Base-by-base conservation (phyloP, 35 echinoderm and acorn worm species). In the Holothuria glaberrima region DNA sequence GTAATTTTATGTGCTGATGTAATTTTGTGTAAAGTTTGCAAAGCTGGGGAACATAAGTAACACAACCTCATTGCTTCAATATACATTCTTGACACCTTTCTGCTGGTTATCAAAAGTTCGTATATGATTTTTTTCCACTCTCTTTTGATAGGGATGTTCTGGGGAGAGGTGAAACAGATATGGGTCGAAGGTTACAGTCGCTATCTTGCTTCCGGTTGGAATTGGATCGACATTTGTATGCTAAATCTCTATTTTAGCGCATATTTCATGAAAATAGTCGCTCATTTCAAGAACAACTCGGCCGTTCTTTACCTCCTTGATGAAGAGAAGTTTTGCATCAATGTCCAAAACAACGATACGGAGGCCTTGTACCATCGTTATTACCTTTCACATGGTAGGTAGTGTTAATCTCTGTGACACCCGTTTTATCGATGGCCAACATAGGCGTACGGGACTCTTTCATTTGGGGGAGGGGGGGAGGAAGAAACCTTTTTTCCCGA, bases 181-280 rank as follows among this genome's bases (percentile, higher is more conserved):
- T 99, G 94, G 91, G 85, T 65, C 18, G 97, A 99, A 88, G 97
- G 97, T 6, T 83, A 67, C 58, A 58, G 77, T 6, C 88, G 52
- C 17, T 99, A 99, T 59, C 71, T 99, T 38, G 48, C 93, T 19
- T 99, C 97, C 0, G 83, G 86, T 22, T 99, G 97, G 97, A 99
- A 99, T 58, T 93, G 93, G 90, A 59, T 99, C 9, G 97, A 99
- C 32, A 95, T 99, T n/a, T 89, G 86, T 58, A 99, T 99, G 97
- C 67, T 99, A 35, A 99, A 95, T 63, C 75, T 99, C 6, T 99
- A 99, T 54, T 36, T 99, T 25, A 79, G 90, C 0, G 88, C 91
- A 30, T 99, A 92, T 78, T 41, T 77, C 18, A 54, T 92, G 24
- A 94, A 93, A 71, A 71, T 88, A 4, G 52, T 65, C 45, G 83